These are phyloP conservation scores for Ephestia elutella DNA, from an alignment of 1,140 invertebrate species.

Conservation along the genomic window DNA sequence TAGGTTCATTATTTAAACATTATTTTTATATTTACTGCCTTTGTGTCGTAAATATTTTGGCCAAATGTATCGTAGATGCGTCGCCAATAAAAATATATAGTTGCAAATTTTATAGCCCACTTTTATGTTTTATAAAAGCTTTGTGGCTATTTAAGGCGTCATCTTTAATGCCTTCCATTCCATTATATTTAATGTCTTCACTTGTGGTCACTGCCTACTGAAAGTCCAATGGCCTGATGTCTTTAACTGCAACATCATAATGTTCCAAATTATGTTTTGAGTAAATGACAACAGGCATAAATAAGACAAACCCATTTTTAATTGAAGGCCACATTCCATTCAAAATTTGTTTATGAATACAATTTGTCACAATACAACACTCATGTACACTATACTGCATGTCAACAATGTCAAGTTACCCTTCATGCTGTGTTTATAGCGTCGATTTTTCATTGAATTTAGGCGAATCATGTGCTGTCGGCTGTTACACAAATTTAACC, in stretches of 20 bases:
- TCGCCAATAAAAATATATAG: background rate
- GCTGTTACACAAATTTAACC: background rate
- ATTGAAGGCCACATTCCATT: background rate
- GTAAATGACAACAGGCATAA: background rate
- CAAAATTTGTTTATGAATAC: background rate
- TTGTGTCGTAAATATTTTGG: background rate
- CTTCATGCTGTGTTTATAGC: too few relatives aligned
- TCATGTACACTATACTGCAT: background rate
- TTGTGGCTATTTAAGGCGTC: too few relatives aligned
- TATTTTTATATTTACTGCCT: background rate
- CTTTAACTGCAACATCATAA: too few relatives aligned
- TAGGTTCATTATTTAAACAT: background rate
- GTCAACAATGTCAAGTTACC: too few relatives aligned
- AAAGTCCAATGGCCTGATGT: background rate
- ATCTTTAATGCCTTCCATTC: too few relatives aligned
- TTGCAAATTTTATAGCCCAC: background rate
- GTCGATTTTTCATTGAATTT: too few relatives aligned
- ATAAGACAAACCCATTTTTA: background rate
- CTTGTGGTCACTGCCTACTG: background rate
- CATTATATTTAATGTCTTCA: constrained; percentile 2
- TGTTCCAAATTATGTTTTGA: too few relatives aligned
- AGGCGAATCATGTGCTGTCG: too few relatives aligned
- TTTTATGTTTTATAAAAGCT: background rate
- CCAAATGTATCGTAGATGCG: background rate
- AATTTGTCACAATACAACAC: background rate